Evolutionary conservation across 2,113 vertebrate species (phyloP), one percentile per base, ranked within the genome.

Genomic region (Syngnathus scovelli): DNA sequence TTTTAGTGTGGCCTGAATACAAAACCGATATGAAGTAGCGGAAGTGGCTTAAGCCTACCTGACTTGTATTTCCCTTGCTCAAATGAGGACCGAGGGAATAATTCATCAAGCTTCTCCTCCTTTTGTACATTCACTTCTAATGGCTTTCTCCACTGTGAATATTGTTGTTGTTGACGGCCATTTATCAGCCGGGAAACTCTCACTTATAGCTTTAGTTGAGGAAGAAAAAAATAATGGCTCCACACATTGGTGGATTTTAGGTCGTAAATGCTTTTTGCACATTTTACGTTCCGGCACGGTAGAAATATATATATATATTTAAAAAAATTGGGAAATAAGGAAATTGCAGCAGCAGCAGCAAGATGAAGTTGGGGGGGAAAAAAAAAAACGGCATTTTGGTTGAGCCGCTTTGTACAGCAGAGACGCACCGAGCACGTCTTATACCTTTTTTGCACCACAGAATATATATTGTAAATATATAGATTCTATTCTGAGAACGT

Each of bases 401-500:
- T 72, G 37, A 64, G 76, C 70, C 72, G 65, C 51, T 82, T 72
- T 85, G 82, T 85, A 82, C 64, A 75, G 79, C 78, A 76, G 76
- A 77, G 73, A 77, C 69, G 72, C 79, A 81, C 70, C 37, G 39
- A 79, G 71, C 75, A 78, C 41, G n/a, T 86, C 74, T 77, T 81
- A 61, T 84, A 86, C 39, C 19, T 51, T 51, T 51, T 86, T 87
- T 85, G 84, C 86, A 88, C 84, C 83, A 77, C 82, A 81, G 80
- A 85, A 81, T 85, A 88, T 19, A 62, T 87, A 84, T 70, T 87
- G 84, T 89, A 87, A 75, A 80, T 56, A 83, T 76, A 87, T 87
- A 88, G 85, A 87, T 86, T 90, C 41, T 88, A 90, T 88, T 86
- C 86, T 84, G 77, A 81, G 79, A 80, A 79, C 75, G 85, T 62